These are phyloP conservation scores for Dolichomitus sp. DNA, from an alignment of 2,888 invertebrate species.

Conservation along the genomic window DNA sequence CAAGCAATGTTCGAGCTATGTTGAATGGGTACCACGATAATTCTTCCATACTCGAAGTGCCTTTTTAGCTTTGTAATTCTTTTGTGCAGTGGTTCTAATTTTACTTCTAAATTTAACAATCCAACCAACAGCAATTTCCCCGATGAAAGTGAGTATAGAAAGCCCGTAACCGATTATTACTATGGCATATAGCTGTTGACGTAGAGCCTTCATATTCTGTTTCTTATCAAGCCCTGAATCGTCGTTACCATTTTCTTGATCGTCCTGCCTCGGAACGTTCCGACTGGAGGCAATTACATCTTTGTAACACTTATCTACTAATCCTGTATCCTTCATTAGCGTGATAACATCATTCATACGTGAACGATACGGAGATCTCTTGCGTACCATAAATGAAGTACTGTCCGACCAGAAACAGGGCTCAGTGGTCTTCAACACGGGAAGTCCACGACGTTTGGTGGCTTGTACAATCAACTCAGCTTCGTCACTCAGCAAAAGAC, in stretches of 20 bases:
- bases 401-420: slow-evolving; percentile 58
- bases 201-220: slow-evolving; percentile 15
- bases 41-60: too few relatives aligned
- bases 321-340: slow-evolving; percentile 14
- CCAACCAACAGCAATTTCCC: slow-evolving; percentile 38
- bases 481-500: slow-evolving; percentile 38
- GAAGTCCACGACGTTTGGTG: background rate
- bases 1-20: too few relatives aligned
- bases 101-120: background rate
- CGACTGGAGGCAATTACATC: background rate
- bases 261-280: background rate
- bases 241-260: background rate
- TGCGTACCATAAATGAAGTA: slow-evolving; percentile 43
- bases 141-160: slow-evolving; percentile 35
- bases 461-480: slow-evolving; percentile 5
- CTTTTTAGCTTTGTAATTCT: background rate
- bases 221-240: background rate
- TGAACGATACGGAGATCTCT: slow-evolving; percentile 44
- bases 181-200: slow-evolving; percentile 25
- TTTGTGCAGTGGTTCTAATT: background rate
- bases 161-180: slow-evolving; percentile 28
- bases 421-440: slow-evolving; percentile 22
- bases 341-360: slow-evolving; percentile 6
- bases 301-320: slow-evolving; percentile 5
- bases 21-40: too few relatives aligned